Base-by-base conservation (phyloP, 92 coral and sea anemone genomes). In the Galaxea fascicularis region DNA sequence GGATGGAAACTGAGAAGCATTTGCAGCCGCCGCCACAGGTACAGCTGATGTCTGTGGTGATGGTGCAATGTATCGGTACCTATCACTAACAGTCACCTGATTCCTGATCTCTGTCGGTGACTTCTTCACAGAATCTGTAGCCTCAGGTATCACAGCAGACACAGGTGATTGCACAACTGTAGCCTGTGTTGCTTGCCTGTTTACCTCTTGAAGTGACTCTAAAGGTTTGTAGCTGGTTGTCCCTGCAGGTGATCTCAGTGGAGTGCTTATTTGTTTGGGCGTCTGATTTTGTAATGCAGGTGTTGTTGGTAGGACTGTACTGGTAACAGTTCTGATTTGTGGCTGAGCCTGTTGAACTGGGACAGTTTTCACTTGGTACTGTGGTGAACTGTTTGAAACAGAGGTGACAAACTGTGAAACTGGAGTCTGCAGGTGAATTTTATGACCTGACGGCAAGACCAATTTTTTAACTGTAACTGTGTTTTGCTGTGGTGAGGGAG, bases 121-220 rank as follows among this genome's bases (percentile, higher is more conserved):
- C 68, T 68, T 28, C 57, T 73, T 49, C 39, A 74, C 35, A 74
- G 69, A 39, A n/a, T 66, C 65, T 47, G 22, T 44, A 14, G 66
- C 41, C 66, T 84, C 88, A 59, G 88, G 74, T 13, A 84, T 83
- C 0, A 93, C 91, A 6, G 95, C 97, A 27, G 95, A 88, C 57
- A 93, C 92, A 0, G 97, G 96, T 5, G 97, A 93, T 6, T 35
- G 41, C 0, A 82, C 86, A 14, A 89, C 86, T 0, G 94, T 82
- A 5, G 88, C 80, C 77, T 85, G 89, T 0, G 91, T 87, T 0
- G 89, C 91, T 24, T 93, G 97, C 65, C 89, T 82, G 75, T 93
- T 93, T 15, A 93, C 95, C 66, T 93, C 95, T 45, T 77, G 80
- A 39, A 93, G 83, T 18, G 97, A 93, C 79, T 93, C 95, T 31